Evolutionary conservation across 2,888 invertebrate species (phyloP), one percentile per base, ranked within the genome.

Genomic region (Scaeva pyrastri): DNA sequence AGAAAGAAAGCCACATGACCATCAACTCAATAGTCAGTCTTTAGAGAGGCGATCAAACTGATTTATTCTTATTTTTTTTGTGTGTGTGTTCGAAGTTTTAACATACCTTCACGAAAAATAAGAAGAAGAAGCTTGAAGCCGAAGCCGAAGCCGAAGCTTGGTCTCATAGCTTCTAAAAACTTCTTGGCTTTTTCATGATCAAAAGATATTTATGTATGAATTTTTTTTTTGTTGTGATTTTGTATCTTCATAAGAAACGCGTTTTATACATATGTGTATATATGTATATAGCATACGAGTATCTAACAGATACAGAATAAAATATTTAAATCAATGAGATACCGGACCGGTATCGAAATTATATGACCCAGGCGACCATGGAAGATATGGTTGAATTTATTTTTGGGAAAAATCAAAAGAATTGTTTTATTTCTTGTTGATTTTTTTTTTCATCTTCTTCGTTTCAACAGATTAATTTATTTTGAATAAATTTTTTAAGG

Each of bases 351-450:
- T 85, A 79, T 84, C 7, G 0, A 23, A 68, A 39, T 74, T 62
- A 60, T 74, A 55, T 74, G 56, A 71, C 31, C 58, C 50, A 58
- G 14, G 41, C 76, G 84, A 72, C 84, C 80, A 72, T 80, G 84
- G 72, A 80, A 72, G 84, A 73, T 31, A 31, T 60, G 64, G 60
- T 39, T 7, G 21, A 52, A 68, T 52, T 39, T 39, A 52, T 70
- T 41, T n/a, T 70, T 41, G 31, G 36, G 50, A 58, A 60, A 45
- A 43, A 45, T 45, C 2, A 62, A 60, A 62, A 73, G 52, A 48
- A 36, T 48, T 60, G 31, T 41, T 39, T 39, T 58, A n/a, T 36
- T 48, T 39, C 72, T 3, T 43, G 58, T 23, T 10, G 5, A 31
- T 72, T 45, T 41, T 60, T 60, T 39, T 8, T 39, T 16, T 12